Percentiles rank a stretch among this genome's conserved stretches.
phyloP scores from a whole-genome alignment of 2,888 invertebrate species.

The Sisyra nigra region DNA sequence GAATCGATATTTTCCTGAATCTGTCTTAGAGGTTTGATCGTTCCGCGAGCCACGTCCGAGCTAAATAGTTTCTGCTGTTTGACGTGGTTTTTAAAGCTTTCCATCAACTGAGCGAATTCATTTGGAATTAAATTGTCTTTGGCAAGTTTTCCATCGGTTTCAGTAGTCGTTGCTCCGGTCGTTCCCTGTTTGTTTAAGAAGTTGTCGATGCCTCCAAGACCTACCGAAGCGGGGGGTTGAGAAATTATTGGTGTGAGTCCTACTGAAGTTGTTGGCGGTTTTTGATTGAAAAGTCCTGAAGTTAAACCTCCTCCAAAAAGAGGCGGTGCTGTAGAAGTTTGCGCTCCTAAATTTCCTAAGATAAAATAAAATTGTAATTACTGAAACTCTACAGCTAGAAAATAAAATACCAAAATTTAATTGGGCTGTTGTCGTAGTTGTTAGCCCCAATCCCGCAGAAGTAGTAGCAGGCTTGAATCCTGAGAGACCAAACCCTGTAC shows the following conservation, averaged over 20 bases:
- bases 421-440: constrained; percentile 11
- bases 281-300: background rate
- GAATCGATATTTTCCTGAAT: constrained; percentile 45
- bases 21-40: constrained; percentile 41
- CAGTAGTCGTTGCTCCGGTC: constrained; percentile 13
- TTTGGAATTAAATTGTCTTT: constrained; percentile 56
- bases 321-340: background rate
- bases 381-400: no score
- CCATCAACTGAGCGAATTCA: constrained; percentile 61
- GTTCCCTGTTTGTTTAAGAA: constrained; percentile 26
- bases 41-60: constrained; percentile 62
- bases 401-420: background rate
- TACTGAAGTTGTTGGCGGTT: constrained; percentile 17
- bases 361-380: background rate
- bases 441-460: constrained; percentile 11
- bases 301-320: constrained; percentile 1
- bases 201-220: constrained; percentile 51
- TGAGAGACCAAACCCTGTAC: constrained; percentile 25
- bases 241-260: constrained; percentile 14
- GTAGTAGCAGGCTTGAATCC: constrained; percentile 16
- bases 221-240: constrained; percentile 23
- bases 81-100: constrained; percentile 66
- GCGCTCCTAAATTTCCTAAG: constrained; percentile 4
- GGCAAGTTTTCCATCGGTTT: constrained; percentile 30
- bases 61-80: constrained; percentile 71